Base-by-base conservation (phyloP, 1,140 invertebrate genomes). In the Drosophila oshimai region DNA sequence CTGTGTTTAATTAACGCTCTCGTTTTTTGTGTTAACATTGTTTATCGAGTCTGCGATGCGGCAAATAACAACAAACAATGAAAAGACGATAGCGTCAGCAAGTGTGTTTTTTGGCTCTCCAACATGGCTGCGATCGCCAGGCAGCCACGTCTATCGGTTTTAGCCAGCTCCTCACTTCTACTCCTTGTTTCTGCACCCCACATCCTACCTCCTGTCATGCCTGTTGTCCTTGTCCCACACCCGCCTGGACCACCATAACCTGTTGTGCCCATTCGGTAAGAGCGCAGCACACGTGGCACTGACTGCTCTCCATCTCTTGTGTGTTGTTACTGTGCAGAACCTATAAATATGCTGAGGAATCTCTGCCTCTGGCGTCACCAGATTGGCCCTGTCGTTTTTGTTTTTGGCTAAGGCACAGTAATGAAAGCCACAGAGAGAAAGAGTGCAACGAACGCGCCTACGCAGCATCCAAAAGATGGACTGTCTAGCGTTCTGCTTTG, bases 1-100 rank as follows among this genome's bases (percentile, higher is more conserved):
- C 65, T 68, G 39, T 87, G 53, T 87, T 87, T 87, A 87, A 86
- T 86, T 86, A 87, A 86, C 81, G 62, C 51, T 57, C 24, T 39
- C 49, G 10, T 39, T 46, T 20, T 74, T 72, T 54, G 42, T 64
- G 58, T 76, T 62, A 47, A 74, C 73, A 84, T 64, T 72, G 69
- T 83, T 83, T 84, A 83, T 74, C 64, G 74, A 71, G 70, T 79
- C 68, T 71, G 44, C 64, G 24, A 29, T 46, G 62, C 64, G 69
- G 49, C 55, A 68, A 65, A 62, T 41, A 79, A 53, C 67, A 69
- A 69, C 37, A 50, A 44, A 67, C 33, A 50, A 31, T 12, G 45
- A 39, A 51, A 50, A 37, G 53, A 64, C 29, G 39, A 57, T 54
- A 79, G 70, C 79, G 79, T 72, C 79, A 74, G 60, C 70, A 71